Percentiles rank a stretch among this genome's conserved stretches.
These are phyloP conservation scores for Drosophila niveifrons DNA, from an alignment of 2,888 invertebrate genomes.

Conservation along the genomic window DNA sequence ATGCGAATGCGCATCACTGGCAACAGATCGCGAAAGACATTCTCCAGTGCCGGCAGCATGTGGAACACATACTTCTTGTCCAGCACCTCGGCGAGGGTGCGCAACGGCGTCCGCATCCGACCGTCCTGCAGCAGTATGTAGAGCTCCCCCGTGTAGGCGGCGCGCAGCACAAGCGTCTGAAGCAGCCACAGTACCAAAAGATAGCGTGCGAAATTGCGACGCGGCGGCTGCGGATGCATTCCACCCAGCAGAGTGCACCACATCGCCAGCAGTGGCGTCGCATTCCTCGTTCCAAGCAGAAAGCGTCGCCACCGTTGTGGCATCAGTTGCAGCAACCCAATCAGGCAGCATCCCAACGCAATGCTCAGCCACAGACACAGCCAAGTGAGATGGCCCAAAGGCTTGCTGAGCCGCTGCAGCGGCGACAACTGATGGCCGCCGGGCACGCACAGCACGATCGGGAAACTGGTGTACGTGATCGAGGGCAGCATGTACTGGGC, in stretches of 20 bases:
- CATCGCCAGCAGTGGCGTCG: constrained; percentile 67
- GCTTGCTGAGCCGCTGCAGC: constrained; percentile 73
- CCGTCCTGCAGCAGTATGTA: constrained; percentile 81
- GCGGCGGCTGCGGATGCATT: constrained; percentile 60
- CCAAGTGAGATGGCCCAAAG: constrained; percentile 80
- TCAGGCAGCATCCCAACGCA: constrained; percentile 53
- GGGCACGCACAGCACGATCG: constrained; percentile 75
- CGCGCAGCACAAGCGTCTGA: constrained; percentile 75
- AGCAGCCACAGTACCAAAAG: constrained; percentile 79
- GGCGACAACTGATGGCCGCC: constrained; percentile 69
- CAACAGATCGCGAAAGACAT: constrained; percentile 41
- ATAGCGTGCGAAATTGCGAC: constrained; percentile 81
- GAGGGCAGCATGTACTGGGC: constrained; percentile 70
- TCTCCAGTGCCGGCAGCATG: constrained; percentile 54
- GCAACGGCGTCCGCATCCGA: constrained; percentile 52
- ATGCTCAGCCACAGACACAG: constrained; percentile 69
- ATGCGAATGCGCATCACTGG: background rate
- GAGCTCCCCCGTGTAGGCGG: constrained; percentile 79
- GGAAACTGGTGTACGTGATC: constrained; percentile 69
- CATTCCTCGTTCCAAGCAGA: constrained; percentile 74
- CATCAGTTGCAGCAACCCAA: constrained; percentile 44
- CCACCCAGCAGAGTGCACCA: constrained; percentile 71
- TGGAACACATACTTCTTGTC: constrained; percentile 60
- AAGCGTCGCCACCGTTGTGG: constrained; percentile 45
- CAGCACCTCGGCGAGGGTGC: constrained; percentile 68